These are phyloP conservation scores for Hedya salicella DNA, from an alignment of 2,888 invertebrate species.

Conservation along the genomic window DNA sequence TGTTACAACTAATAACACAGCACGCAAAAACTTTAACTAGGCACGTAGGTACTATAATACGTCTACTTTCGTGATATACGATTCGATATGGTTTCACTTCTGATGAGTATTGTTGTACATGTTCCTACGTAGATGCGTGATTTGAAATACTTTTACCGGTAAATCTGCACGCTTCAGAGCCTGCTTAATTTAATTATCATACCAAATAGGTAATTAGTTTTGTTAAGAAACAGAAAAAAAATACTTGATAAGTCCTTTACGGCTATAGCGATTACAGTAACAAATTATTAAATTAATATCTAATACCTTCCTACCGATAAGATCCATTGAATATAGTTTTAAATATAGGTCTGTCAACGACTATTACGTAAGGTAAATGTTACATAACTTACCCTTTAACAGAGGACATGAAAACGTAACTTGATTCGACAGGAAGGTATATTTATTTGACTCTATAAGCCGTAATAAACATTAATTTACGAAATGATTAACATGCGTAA, in stretches of 20 bases:
- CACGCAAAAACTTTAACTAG: slow-evolving; percentile 70
- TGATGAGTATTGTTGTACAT: slow-evolving; percentile 59
- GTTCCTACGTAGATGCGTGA: slow-evolving; percentile 45
- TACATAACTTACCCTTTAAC: neutral
- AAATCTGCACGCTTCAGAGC: neutral
- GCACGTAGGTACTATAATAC: slow-evolving; percentile 63
- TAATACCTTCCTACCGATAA: too few relatives aligned
- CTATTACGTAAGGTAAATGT: too few relatives aligned
- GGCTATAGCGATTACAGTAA: too few relatives aligned
- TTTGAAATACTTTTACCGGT: slow-evolving; percentile 18
- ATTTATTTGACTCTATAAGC: neutral
- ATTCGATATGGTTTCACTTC: slow-evolving; percentile 82
- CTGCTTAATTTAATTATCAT: neutral
- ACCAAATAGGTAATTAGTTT: too few relatives aligned
- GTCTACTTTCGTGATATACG: slow-evolving; percentile 70
- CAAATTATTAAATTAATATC: too few relatives aligned
- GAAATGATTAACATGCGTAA: slow-evolving; percentile 34
- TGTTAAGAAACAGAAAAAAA: too few relatives aligned
- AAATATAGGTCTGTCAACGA: too few relatives aligned
- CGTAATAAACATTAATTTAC: slow-evolving; percentile 26
- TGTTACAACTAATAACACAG: slow-evolving; percentile 67
- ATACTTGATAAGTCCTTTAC: neutral
- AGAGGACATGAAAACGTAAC: neutral
- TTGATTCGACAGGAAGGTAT: neutral
- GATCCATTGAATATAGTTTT: too few relatives aligned